Conservation (phyloP, 1,140 invertebrate genomes). For the Trichogramma pretiosum region DNA sequence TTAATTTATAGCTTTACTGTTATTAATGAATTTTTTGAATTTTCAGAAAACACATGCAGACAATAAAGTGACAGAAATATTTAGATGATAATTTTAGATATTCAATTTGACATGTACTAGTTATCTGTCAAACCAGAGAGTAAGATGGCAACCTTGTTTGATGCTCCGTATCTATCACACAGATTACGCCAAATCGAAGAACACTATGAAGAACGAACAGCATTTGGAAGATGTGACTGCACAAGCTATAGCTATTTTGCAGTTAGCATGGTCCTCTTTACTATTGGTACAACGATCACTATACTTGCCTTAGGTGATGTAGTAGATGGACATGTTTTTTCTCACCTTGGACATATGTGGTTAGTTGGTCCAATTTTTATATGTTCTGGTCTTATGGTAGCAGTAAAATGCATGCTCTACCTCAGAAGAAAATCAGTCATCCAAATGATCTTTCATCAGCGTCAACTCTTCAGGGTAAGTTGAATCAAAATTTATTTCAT, state of each 20-base stretch:
- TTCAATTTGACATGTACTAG: too few species aligned
- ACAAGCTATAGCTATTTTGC: conserved; percentile 59
- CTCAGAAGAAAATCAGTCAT: conserved; percentile 57
- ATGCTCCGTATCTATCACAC: conserved; percentile 52
- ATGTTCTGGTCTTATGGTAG: conserved; percentile 60
- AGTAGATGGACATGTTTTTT: conserved; percentile 50
- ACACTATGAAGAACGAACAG: conserved; percentile 50
- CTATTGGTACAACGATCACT: conserved; percentile 56
- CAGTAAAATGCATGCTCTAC: conserved; percentile 59
- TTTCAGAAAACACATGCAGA: too few species aligned
- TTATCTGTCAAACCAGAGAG: too few species aligned
- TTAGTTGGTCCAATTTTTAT: conserved; percentile 60
- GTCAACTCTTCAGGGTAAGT: conserved; percentile 53
- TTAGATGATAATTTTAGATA: too few species aligned
- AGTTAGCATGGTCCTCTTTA: conserved; percentile 54
- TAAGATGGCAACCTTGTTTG: conserved; percentile 52
- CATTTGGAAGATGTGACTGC: conserved; percentile 56
- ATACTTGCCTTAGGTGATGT: conserved; percentile 52
- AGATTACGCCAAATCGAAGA: conserved; percentile 51
- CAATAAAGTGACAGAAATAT: too few species aligned
- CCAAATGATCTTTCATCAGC: conserved; percentile 55
- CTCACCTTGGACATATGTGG: conserved; percentile 59
- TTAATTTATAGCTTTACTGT: too few species aligned
- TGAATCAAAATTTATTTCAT: too few species aligned
- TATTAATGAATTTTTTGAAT: too few species aligned